Evolutionary conservation across 2,888 invertebrate genomes (phyloP), one percentile per base, ranked within the genome.

Genomic region (Sussaba pulchella): DNA sequence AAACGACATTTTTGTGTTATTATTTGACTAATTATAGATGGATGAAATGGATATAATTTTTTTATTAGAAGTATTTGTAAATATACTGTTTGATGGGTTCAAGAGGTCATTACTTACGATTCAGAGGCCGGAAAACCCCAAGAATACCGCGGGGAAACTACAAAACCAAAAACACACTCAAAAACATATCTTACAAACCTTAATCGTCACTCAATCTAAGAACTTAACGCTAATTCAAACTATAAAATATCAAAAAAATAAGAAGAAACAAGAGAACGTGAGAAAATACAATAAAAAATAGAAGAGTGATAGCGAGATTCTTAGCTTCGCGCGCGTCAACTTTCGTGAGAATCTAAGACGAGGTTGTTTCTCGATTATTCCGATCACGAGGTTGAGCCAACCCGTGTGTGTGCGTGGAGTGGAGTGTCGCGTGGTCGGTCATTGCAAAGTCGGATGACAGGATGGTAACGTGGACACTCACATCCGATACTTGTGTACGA

Each of bases 291-390:
- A 47, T 52, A 54, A 67, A n/a, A n/a, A n/a, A n/a, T n/a, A n/a
- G n/a, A n/a, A n/a, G n/a, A n/a, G n/a, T n/a, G n/a, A n/a, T n/a
- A n/a, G n/a, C n/a, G n/a, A n/a, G n/a, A n/a, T n/a, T n/a, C n/a
- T n/a, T 24, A 1, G 12, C 19, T 8, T 54, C 26, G 26, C 8
- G 39, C 54, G 26, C 26, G 72, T 54, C 73, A 77, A 77, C 76
- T 80, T 76, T 80, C 76, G 76, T 75, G 61, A 57, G 81, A 73
- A 81, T 73, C 10, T 41, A 50, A 57, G 57, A 73, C 63, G 10
- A n/a, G n/a, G 0, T 26, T 17, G 9, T 50, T 19, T 43, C 24
- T 64, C 1, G 31, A 66, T 69, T 45, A 81, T 77, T 81, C 73
- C 43, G 19, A 54, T 64, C 64, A 66, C 73, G 73, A 17, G 14